These are phyloP conservation scores for Xenentodon cancila DNA, from an alignment of 2,797 vertebrate genomes.

Conservation along the genomic window DNA sequence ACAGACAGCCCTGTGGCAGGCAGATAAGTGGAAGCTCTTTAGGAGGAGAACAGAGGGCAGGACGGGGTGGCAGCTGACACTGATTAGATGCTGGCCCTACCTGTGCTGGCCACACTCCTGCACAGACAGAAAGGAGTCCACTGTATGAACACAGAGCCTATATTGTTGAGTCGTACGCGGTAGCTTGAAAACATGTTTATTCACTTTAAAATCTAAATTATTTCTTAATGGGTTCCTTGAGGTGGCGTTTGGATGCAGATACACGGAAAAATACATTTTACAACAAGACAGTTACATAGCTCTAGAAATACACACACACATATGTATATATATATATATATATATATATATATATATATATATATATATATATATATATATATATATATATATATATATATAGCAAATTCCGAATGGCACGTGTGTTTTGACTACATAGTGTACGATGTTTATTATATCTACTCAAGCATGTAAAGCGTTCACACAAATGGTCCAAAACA, in stretches of 20 bases:
- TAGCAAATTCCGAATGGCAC: slow-evolving; percentile 7
- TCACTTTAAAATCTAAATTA: slow-evolving; percentile 56
- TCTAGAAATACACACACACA: not conserved
- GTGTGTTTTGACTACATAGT: slow-evolving; percentile 37
- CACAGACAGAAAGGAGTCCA: slow-evolving; percentile 62
- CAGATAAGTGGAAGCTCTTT: slow-evolving; percentile 85
- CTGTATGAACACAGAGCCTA: slow-evolving; percentile 67
- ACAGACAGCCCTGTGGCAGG: slow-evolving; percentile 74
- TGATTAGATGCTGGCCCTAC: slow-evolving; percentile 78
- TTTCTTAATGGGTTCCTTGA: slow-evolving; percentile 56
- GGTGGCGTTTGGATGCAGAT: slow-evolving; percentile 36
- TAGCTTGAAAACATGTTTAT: slow-evolving; percentile 74
- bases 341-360: too few relatives aligned
- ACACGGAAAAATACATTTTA: slow-evolving; percentile 17
- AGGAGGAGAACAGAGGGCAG: slow-evolving; percentile 70
- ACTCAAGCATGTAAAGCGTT: slow-evolving; percentile 53
- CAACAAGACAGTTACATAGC: not conserved
- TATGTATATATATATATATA: too few relatives aligned
- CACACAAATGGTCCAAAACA: slow-evolving; percentile 69
- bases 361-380: too few relatives aligned
- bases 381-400: not conserved
- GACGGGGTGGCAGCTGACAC: slow-evolving; percentile 68
- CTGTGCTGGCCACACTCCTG: slow-evolving; percentile 69
- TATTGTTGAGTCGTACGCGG: slow-evolving; percentile 68
- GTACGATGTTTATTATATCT: slow-evolving; percentile 48